These are phyloP conservation scores for Catalaphyllia jardinei DNA, from an alignment of 64 coral and sea anemone species.

Conservation along the genomic window DNA sequence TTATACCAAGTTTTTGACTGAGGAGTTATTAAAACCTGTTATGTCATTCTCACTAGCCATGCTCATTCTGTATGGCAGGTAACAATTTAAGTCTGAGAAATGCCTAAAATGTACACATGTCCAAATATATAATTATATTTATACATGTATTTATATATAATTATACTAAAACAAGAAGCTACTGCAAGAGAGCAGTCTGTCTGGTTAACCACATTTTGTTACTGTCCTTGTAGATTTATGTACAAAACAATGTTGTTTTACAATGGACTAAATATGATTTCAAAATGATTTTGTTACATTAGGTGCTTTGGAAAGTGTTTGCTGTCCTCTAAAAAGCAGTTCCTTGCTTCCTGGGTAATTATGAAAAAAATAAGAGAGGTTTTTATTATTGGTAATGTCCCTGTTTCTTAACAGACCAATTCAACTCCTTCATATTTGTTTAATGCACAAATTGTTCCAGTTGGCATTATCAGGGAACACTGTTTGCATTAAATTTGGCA, in stretches of 20 bases:
- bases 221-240: not conserved
- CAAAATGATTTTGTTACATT: not conserved
- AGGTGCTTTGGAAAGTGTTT: constrained; percentile 11
- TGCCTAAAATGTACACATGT: not conserved
- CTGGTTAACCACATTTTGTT: not conserved
- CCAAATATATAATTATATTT: too few species aligned
- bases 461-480: too few species aligned
- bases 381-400: too few species aligned
- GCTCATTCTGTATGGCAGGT: not conserved
- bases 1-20: not conserved
- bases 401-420: too few species aligned
- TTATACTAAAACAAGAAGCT: not conserved
- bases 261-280: not conserved
- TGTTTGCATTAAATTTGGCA: too few species aligned
- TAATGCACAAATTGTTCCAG: too few species aligned
- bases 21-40: not conserved
- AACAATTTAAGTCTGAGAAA: too few species aligned
- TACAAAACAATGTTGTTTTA: not conserved
- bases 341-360: constrained; percentile 37
- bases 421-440: too few species aligned
- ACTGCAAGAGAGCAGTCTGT: not conserved
- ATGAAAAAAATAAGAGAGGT: too few species aligned
- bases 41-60: not conserved
- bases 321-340: constrained; percentile 12
- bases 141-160: too few species aligned